Conservation (phyloP, 92 coral and sea anemone species). For the Isaurus tuberculatus region DNA sequence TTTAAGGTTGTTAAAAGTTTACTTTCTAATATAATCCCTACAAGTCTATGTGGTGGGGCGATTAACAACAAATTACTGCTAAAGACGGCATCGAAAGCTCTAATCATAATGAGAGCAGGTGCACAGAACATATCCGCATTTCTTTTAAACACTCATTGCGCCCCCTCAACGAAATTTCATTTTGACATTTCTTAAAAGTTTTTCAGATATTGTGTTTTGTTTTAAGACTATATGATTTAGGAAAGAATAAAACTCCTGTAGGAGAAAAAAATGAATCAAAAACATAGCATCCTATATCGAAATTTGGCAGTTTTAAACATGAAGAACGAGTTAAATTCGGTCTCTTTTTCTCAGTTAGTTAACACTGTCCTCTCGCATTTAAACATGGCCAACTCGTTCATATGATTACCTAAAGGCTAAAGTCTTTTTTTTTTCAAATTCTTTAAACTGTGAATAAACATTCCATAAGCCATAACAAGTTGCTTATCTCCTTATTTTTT, state of each 20-base stretch:
- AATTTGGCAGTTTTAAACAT: background rate
- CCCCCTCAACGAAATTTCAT: background rate
- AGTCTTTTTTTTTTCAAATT: background rate
- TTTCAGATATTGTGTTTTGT: background rate
- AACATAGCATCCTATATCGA: background rate
- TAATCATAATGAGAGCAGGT: slow-evolving; percentile 19
- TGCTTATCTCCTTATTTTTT: slow-evolving; percentile 19
- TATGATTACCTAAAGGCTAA: background rate
- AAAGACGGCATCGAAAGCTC: slow-evolving; percentile 2
- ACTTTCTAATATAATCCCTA: slow-evolving; percentile 13
- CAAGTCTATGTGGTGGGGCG: slow-evolving; percentile 7
- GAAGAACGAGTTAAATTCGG: background rate
- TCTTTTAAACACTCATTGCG: background rate
- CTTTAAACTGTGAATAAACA: slow-evolving; percentile 11
- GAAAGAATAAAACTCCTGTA: background rate
- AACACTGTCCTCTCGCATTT: background rate
- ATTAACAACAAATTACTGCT: slow-evolving; percentile 28
- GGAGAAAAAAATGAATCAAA: too few species aligned
- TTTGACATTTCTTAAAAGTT: background rate
- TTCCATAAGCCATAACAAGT: slow-evolving; percentile 39
- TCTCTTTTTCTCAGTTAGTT: background rate
- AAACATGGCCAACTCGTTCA: background rate
- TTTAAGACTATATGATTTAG: background rate
- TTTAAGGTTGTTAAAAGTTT: slow-evolving; percentile 16
- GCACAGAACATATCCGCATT: background rate